phyloP scores from a whole-genome alignment of 2,888 invertebrate species.

The Coleophora deauratella region DNA sequence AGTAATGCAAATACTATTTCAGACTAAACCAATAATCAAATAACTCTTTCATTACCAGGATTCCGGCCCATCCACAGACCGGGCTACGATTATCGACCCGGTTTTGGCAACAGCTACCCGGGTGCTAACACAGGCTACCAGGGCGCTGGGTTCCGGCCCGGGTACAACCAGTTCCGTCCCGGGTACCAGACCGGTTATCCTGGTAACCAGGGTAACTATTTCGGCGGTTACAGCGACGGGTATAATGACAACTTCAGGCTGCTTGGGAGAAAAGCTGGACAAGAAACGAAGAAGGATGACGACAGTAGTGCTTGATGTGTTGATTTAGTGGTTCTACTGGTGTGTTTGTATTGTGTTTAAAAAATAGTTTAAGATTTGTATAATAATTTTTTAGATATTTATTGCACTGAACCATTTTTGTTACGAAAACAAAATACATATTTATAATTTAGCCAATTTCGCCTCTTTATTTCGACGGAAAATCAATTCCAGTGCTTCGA shows the following conservation, averaged over 20 bases:
- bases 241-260: constrained; percentile 44
- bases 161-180: constrained; percentile 19
- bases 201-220: constrained; percentile 39
- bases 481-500: no score
- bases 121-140: constrained; percentile 20
- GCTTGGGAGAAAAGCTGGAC: constrained; percentile 43
- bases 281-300: constrained; percentile 37
- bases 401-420: constrained; percentile 10
- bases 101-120: constrained; percentile 20
- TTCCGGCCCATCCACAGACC: constrained; percentile 38
- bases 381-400: not conserved
- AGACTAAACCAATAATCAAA: no score
- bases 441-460: constrained; percentile 4
- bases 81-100: constrained; percentile 27
- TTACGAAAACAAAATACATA: constrained; percentile 8
- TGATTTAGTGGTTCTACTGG: not conserved
- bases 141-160: constrained; percentile 21
- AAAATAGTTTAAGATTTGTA: not conserved
- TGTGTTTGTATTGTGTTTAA: not conserved
- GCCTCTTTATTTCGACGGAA: no score
- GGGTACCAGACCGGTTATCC: constrained; percentile 15
- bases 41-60: no score
- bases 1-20: no score
- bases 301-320: constrained; percentile 11
- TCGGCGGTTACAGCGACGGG: constrained; percentile 43